phyloP scores from a whole-genome alignment of 2,797 vertebrate species.

The Macropodus opercularis region DNA sequence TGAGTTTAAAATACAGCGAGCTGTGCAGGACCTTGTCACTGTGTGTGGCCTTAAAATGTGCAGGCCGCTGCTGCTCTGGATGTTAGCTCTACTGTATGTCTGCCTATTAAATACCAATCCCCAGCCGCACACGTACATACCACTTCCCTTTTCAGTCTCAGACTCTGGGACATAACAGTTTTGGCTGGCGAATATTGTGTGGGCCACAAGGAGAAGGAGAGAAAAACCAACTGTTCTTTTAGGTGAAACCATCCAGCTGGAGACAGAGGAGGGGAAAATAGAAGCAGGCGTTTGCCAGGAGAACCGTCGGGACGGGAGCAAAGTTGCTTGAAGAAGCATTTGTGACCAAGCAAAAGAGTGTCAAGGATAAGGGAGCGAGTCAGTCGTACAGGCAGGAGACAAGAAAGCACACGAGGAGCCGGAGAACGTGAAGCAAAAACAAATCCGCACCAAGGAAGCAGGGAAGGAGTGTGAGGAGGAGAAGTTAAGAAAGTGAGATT shows the following conservation, averaged over 20 bases:
- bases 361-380: constrained; percentile 16
- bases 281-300: constrained; percentile 60
- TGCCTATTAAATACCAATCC: constrained; percentile 75
- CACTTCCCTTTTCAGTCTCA: constrained; percentile 70
- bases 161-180: constrained; percentile 74
- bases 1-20: constrained; percentile 62
- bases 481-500: constrained; percentile 47
- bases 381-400: constrained; percentile 4
- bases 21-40: constrained; percentile 67
- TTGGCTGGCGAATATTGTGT: constrained; percentile 72
- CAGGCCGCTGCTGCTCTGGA: constrained; percentile 73
- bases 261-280: constrained; percentile 46
- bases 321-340: constrained; percentile 41
- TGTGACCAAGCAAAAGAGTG: constrained; percentile 43
- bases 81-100: constrained; percentile 72
- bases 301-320: constrained; percentile 34
- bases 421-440: too few relatives aligned
- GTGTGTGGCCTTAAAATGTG: constrained; percentile 77
- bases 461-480: constrained; percentile 2
- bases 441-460: too few relatives aligned
- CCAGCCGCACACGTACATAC: constrained; percentile 59
- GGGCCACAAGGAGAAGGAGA: constrained; percentile 67
- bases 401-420: constrained; percentile 17
- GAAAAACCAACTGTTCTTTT: constrained; percentile 70
- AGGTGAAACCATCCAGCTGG: constrained; percentile 73